Evolutionary conservation across 2,888 invertebrate genomes (phyloP), one percentile per base, ranked within the genome.

Genomic region (Pseudanteris insignis): DNA sequence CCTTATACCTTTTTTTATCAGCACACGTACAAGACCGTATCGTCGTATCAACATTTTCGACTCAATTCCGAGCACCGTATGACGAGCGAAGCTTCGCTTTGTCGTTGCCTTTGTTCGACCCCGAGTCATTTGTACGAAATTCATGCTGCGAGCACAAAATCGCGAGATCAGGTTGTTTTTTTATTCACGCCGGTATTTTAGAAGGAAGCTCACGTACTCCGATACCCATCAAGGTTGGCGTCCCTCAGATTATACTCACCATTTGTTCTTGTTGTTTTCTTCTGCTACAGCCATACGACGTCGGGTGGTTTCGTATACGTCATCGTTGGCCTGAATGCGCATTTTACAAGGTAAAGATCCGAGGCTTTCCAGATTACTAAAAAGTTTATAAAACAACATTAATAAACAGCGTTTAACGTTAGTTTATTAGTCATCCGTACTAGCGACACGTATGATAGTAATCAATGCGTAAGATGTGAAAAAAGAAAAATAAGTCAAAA

Each of bases 251-350:
- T 28, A 25, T 25, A 53, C 79, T 79, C 78, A 93, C 93, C 91
- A 93, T 85, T 94, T 94, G 81, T 93, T 94, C 84, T 94, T 94
- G 82, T 90, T 92, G 81, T 90, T 91, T 80, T 95, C 92, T 81
- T 94, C 93, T 68, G 91, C 92, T 75, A 89, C 88, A 75, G 92
- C 92, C 92, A 96, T 94, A 74, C 92, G 89, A 80, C 91, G 89
- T 82, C 90, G 87, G 69, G 96, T 96, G 72, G 90, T 89, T 82
- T 93, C 93, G 83, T 96, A 96, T 59, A 94, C 92, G 84, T 96
- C 96, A 77, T 96, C 96, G 76, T 94, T 96, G 73, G 96, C 96
- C 80, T 91, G 92, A 71, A 96, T 90, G 67, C 93, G 89, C 87
- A 96, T 91, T 80, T 92, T 91, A 80, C 89, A 87, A 72, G 90